phyloP scores from a whole-genome alignment of 2,888 invertebrate species.

The Ephialtes manifestator region DNA sequence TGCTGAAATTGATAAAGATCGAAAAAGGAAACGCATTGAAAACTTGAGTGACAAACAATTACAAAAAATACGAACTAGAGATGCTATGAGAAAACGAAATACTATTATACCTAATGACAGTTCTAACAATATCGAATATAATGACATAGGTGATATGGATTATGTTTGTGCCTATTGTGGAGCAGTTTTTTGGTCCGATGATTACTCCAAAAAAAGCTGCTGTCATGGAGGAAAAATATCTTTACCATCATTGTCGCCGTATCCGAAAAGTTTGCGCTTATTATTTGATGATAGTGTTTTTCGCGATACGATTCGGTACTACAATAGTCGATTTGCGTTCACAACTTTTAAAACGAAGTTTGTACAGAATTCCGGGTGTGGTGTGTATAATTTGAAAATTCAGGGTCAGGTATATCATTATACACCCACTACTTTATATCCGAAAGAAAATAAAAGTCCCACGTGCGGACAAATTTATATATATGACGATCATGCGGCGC shows the following conservation, averaged over 20 bases:
- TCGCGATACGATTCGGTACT: slow-evolving; percentile 4
- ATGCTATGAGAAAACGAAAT: too few relatives aligned
- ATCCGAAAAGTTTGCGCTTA: not conserved
- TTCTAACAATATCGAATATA: not conserved
- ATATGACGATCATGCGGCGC: slow-evolving; percentile 5
- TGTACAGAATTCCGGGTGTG: slow-evolving; percentile 2
- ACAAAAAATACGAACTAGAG: too few relatives aligned
- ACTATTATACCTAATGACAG: too few relatives aligned
- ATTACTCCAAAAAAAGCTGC: slow-evolving; percentile 22
- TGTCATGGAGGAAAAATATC: slow-evolving; percentile 20
- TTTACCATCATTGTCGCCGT: not conserved
- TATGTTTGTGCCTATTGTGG: slow-evolving; percentile 14
- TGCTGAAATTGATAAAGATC: too few relatives aligned
- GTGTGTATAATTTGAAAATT: slow-evolving; percentile 13
- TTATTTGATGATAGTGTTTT: slow-evolving; percentile 1
- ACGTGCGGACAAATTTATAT: slow-evolving; percentile 20
- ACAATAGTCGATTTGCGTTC: slow-evolving; percentile 19
- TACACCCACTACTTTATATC: slow-evolving; percentile 4
- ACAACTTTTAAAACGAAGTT: slow-evolving; percentile 8
- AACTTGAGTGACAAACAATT: too few relatives aligned
- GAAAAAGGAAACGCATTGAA: too few relatives aligned
- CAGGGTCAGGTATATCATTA: slow-evolving; percentile 14
- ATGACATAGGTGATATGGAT: slow-evolving; percentile 15
- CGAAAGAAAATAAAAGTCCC: slow-evolving; percentile 11
- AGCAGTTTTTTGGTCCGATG: slow-evolving; percentile 5